Conservation (phyloP, 2,888 invertebrate genomes). For the Cinara cedri region DNA sequence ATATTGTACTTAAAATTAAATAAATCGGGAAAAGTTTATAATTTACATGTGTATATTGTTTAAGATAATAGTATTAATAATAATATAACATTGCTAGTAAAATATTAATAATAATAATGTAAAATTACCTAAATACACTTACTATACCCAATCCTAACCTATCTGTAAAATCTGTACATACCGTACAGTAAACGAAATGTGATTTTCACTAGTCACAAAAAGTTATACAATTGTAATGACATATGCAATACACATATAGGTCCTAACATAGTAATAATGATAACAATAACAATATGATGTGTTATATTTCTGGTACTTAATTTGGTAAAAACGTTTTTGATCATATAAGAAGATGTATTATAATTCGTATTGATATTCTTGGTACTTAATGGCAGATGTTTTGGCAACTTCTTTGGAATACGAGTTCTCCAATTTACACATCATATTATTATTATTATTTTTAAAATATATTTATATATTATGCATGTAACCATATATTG, state of each 20-base stretch:
- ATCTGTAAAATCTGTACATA: not conserved
- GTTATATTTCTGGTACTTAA: not conserved
- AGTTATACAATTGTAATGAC: not conserved
- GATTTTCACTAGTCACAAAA: conserved; percentile 8
- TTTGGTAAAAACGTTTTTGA: conserved; percentile 17
- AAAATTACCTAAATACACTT: not conserved
- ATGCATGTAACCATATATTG: not conserved
- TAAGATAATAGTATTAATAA: not conserved
- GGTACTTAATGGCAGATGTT: not conserved
- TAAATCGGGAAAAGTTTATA: not conserved
- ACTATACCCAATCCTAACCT: not conserved
- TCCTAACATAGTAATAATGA: not conserved
- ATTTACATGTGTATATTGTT: not conserved
- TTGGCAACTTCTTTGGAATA: not conserved
- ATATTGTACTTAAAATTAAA: not conserved
- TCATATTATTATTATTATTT: conserved; percentile 16
- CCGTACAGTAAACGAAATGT: not conserved
- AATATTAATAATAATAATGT: not conserved
- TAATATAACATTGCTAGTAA: not conserved
- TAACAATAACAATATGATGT: no score
- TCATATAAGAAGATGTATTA: conserved; percentile 8
- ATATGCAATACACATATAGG: not conserved
- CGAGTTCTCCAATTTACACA: not conserved
- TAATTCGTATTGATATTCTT: not conserved
- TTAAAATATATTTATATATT: conserved; percentile 26